phyloP scores from a whole-genome alignment of 2,797 vertebrate genomes.

The Knipowitschia caucasica region DNA sequence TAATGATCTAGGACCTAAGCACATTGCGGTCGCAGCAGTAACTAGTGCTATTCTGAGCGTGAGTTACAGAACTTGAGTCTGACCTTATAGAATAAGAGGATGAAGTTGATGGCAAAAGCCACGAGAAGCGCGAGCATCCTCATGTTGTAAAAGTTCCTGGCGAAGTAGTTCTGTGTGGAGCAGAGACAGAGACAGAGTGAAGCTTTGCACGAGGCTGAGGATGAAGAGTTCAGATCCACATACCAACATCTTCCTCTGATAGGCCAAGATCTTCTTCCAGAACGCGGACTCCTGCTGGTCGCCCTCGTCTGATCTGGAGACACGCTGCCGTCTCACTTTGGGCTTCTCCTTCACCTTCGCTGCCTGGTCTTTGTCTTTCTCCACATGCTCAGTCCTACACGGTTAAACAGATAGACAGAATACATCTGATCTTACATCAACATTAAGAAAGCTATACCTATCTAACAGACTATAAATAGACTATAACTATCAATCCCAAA shows the following conservation, averaged over 20 bases:
- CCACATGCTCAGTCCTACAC: conserved; percentile 79
- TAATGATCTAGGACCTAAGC: too few species aligned
- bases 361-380: conserved; percentile 76
- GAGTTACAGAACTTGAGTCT: not conserved
- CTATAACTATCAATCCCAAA: too few species aligned
- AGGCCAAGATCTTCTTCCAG: conserved; percentile 93
- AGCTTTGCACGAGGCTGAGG: not conserved
- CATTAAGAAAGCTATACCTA: too few species aligned
- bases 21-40: too few species aligned
- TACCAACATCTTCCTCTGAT: conserved; percentile 94
- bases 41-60: too few species aligned
- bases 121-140: conserved; percentile 95
- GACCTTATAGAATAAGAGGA: conserved; percentile 98
- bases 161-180: conserved; percentile 90
- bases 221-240: conserved; percentile 3
- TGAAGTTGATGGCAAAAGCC: conserved; percentile 97
- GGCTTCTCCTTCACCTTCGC: conserved; percentile 79
- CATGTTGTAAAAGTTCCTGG: conserved; percentile 98
- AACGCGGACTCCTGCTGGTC: conserved; percentile 93
- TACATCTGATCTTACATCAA: too few species aligned
- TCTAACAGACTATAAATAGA: too few species aligned
- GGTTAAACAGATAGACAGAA: too few species aligned
- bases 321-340: conserved; percentile 78
- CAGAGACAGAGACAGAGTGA: conserved; percentile 17
- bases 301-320: conserved; percentile 82